A percentile compares a stretch with the other conserved stretches of the same genome.
phyloP scores from a whole-genome alignment of 2,113 vertebrate genomes.

The Proterorhinus semilunaris region DNA sequence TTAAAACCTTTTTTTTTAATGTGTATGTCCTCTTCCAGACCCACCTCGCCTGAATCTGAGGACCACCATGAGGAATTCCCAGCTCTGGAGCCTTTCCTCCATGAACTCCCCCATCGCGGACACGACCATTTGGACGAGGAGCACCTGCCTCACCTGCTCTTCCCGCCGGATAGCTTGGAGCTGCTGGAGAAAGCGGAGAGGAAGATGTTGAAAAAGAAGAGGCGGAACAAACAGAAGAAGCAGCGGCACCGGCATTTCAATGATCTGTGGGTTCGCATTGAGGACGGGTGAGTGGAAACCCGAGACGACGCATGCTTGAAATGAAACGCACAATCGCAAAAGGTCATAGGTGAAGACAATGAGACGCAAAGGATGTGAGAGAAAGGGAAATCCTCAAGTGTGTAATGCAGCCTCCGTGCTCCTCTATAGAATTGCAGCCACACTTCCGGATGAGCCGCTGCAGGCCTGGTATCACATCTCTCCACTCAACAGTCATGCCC shows the following conservation, averaged over 20 bases:
- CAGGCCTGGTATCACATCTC: constrained; percentile 53
- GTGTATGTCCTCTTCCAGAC: constrained; percentile 32
- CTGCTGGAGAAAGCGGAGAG: constrained; percentile 72
- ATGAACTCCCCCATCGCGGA: constrained; percentile 61
- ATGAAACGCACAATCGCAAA: not conserved
- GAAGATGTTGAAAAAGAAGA: constrained; percentile 81
- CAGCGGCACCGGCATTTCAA: constrained; percentile 81
- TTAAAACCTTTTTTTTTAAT: not conserved
- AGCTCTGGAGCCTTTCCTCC: constrained; percentile 67
- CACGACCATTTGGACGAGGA: constrained; percentile 71
- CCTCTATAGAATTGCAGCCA: constrained; percentile 43
- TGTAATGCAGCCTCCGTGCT: constrained; percentile 33
- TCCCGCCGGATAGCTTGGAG: constrained; percentile 68
- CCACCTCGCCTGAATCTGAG: constrained; percentile 36
- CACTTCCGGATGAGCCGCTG: constrained; percentile 49
- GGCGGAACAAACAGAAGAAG: constrained; percentile 75
- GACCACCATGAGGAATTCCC: constrained; percentile 30
- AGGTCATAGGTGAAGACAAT: constrained; percentile 19
- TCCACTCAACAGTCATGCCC: constrained; percentile 29
- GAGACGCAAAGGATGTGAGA: constrained; percentile 24
- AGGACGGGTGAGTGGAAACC: constrained; percentile 76
- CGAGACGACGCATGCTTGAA: not conserved
- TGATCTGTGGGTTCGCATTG: constrained; percentile 83
- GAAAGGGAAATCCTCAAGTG: constrained; percentile 31
- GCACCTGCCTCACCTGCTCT: constrained; percentile 62